Evolutionary conservation across 2,888 invertebrate species (phyloP).

Genomic region (Acanthosepion esculentum): DNA sequence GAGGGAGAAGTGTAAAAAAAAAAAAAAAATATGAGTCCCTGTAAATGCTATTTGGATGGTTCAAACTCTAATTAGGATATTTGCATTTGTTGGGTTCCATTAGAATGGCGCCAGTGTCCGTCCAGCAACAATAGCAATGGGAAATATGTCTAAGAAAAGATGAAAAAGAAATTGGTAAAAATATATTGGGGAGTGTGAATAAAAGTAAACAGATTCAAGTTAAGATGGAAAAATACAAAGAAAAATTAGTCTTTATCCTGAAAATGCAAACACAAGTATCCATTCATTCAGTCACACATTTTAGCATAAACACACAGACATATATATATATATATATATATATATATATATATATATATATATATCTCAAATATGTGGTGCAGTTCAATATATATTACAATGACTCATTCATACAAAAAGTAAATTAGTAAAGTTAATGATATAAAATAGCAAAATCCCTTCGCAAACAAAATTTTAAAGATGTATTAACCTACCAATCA

Average conservation of each 20-base stretch:
- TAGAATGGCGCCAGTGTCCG: background rate
- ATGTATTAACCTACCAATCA: too few relatives aligned
- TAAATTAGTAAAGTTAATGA: too few relatives aligned
- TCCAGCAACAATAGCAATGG: background rate
- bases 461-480: too few relatives aligned
- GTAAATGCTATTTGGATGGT: conserved; percentile 5
- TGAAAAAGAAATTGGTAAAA: background rate
- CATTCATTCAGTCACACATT: background rate
- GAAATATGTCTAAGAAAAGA: background rate
- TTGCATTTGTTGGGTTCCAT: conserved; percentile 21
- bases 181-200: background rate
- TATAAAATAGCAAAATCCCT: too few relatives aligned
- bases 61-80: background rate
- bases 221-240: background rate
- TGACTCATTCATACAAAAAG: too few relatives aligned
- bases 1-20: background rate
- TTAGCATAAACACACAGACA: too few relatives aligned
- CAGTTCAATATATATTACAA: too few relatives aligned
- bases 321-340: too few relatives aligned
- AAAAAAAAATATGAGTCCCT: background rate
- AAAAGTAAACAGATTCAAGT: background rate
- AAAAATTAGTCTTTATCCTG: background rate
- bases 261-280: background rate
- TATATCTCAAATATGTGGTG: too few relatives aligned
- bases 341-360: too few relatives aligned